Evolutionary conservation across 2,888 invertebrate genomes (phyloP).

Genomic region (Phengaris alcon): DNA sequence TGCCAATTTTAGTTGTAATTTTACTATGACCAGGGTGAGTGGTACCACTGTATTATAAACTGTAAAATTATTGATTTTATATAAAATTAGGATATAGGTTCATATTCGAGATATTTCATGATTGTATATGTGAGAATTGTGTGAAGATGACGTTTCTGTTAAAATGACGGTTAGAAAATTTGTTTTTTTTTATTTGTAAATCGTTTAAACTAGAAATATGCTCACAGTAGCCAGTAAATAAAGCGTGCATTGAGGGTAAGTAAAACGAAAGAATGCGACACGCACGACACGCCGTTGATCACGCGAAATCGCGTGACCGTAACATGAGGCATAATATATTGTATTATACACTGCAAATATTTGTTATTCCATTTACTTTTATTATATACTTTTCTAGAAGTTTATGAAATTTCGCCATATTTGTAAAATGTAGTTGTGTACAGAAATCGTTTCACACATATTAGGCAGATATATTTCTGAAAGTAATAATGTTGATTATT

Average conservation of each 20-base stretch:
- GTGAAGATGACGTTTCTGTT: not conserved
- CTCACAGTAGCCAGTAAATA: not conserved
- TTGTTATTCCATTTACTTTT: conserved; percentile 1
- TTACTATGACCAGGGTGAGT: not conserved
- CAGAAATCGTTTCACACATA: too few species aligned
- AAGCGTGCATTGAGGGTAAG: not conserved
- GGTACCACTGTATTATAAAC: conserved; percentile 11
- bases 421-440: not conserved
- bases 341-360: conserved; percentile 8
- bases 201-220: not conserved
- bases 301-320: not conserved
- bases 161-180: not conserved
- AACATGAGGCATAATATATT: not conserved
- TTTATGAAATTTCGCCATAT: conserved; percentile 11
- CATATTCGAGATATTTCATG: not conserved
- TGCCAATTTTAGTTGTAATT: not conserved
- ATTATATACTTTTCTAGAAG: conserved; percentile 12
- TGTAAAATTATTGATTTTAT: conserved; percentile 3
- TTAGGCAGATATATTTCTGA: not conserved
- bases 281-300: not conserved
- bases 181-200: not conserved
- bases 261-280: not conserved
- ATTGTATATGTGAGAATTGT: not conserved
- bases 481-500: conserved; percentile 18
- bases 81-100: not conserved